These are phyloP conservation scores for Xanthostigma xanthostigma DNA, from an alignment of 2,888 invertebrate genomes.

Conservation along the genomic window DNA sequence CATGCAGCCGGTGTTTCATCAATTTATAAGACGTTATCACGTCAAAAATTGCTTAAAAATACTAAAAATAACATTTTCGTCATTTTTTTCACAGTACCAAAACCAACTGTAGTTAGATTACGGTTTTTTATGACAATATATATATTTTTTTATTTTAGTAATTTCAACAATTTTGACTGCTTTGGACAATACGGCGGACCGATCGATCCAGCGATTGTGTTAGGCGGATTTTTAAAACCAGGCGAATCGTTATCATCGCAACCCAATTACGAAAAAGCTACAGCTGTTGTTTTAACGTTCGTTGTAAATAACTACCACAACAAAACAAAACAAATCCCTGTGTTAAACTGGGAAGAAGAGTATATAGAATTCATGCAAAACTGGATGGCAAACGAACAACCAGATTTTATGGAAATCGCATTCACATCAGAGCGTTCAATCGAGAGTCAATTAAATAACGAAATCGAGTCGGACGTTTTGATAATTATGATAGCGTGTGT, in stretches of 20 bases:
- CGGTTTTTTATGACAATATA: not conserved
- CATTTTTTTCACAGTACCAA: too few relatives aligned
- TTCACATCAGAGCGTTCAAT: conserved; percentile 85
- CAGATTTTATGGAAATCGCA: conserved; percentile 64
- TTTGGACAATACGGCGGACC: conserved; percentile 85
- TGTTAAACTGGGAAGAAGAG: conserved; percentile 70
- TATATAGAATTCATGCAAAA: conserved; percentile 70
- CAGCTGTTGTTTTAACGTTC: conserved; percentile 78
- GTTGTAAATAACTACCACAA: conserved; percentile 81
- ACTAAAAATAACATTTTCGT: too few relatives aligned
- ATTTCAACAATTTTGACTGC: conserved; percentile 51
- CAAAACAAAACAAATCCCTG: conserved; percentile 53
- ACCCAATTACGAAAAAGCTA: conserved; percentile 60
- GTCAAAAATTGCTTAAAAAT: too few relatives aligned
- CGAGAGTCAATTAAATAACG: conserved; percentile 86
- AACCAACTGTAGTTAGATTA: not conserved
- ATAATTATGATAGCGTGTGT: conserved; percentile 90
- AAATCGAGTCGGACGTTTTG: conserved; percentile 79
- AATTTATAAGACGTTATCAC: too few relatives aligned
- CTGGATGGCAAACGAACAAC: conserved; percentile 48
- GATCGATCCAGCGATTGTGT: conserved; percentile 75
- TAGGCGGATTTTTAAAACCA: conserved; percentile 72
- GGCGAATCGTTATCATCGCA: conserved; percentile 46
- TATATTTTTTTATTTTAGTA: conserved; percentile 27
- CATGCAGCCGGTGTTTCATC: too few relatives aligned